phyloP scores from a whole-genome alignment of 35 echinoderm and acorn worm species.

The Strongylocentrotus purpuratus region DNA sequence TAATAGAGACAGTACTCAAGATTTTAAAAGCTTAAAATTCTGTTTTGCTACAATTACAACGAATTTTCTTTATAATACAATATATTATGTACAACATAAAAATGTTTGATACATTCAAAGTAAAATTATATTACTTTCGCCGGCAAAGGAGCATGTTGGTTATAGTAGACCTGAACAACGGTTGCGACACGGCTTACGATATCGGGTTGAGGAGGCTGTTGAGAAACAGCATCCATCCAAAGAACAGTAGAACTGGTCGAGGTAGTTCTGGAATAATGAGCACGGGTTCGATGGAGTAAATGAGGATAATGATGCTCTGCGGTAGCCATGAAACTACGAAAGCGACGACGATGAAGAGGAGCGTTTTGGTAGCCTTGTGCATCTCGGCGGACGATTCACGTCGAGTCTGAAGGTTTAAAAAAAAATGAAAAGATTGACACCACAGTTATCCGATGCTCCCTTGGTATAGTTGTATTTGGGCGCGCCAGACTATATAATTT shows the following conservation, averaged over 20 bases:
- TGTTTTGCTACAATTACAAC: not conserved
- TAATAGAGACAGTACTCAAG: not conserved
- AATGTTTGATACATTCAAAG: not conserved
- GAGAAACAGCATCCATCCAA: not conserved
- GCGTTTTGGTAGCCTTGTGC: not conserved
- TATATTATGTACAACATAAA: not conserved
- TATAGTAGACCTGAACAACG: not conserved
- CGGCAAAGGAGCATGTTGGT: not conserved
- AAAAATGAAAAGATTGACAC: too few species aligned
- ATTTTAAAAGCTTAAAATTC: not conserved
- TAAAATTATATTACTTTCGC: not conserved
- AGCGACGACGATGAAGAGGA: not conserved
- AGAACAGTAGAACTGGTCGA: not conserved
- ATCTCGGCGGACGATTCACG: not conserved
- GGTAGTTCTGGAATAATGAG: not conserved
- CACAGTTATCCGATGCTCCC: too few species aligned
- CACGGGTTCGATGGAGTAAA: not conserved
- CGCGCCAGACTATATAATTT: too few species aligned
- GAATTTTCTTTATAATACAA: not conserved
- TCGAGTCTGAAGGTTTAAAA: not conserved
- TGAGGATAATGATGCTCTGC: not conserved
- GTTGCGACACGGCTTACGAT: not conserved
- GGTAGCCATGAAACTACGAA: conserved; percentile 13
- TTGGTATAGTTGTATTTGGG: too few species aligned
- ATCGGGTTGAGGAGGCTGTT: conserved; percentile 35